A percentile compares a stretch with the other conserved stretches of the same genome.
These are phyloP conservation scores for Heliocidaris erythrogramma DNA, from an alignment of 35 echinoderm and acorn worm species.

Conservation along the genomic window DNA sequence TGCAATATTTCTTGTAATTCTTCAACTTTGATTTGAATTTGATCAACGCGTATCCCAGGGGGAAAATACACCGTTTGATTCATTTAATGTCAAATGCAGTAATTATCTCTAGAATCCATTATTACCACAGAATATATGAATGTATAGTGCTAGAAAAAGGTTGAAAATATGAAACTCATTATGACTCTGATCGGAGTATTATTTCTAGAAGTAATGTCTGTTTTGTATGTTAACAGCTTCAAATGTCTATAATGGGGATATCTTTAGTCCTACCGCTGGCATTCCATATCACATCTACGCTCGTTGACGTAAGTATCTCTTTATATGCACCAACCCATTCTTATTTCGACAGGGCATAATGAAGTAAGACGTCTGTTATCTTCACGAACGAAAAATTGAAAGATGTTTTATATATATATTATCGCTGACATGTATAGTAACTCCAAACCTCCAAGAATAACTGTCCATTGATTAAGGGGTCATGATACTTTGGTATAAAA, in stretches of 20 bases:
- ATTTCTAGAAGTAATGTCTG: too few species aligned
- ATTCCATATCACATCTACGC: constrained; percentile 40
- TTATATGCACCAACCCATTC: neutral
- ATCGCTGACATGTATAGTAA: too few species aligned
- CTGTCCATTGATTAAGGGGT: too few species aligned
- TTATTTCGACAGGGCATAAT: neutral
- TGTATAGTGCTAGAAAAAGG: too few species aligned
- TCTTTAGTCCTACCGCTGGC: constrained; percentile 23
- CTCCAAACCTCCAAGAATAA: too few species aligned
- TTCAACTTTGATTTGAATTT: neutral
- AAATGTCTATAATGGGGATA: constrained; percentile 45
- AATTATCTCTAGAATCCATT: neutral
- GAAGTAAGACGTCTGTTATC: neutral
- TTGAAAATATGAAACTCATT: too few species aligned
- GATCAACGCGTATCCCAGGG: neutral
- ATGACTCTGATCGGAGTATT: too few species aligned
- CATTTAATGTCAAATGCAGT: neutral
- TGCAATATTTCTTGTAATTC: neutral
- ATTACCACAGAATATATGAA: neutral
- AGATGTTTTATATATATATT: too few species aligned
- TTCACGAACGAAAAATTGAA: neutral
- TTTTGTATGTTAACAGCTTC: constrained; percentile 21
- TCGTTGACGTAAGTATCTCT: constrained; percentile 26
- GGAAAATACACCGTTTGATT: neutral
- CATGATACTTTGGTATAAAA: too few species aligned